A percentile compares a stretch with the other conserved stretches of the same genome.
Evolutionary conservation across 2,888 invertebrate species (phyloP).

Genomic region (Euphydryas editha): DNA sequence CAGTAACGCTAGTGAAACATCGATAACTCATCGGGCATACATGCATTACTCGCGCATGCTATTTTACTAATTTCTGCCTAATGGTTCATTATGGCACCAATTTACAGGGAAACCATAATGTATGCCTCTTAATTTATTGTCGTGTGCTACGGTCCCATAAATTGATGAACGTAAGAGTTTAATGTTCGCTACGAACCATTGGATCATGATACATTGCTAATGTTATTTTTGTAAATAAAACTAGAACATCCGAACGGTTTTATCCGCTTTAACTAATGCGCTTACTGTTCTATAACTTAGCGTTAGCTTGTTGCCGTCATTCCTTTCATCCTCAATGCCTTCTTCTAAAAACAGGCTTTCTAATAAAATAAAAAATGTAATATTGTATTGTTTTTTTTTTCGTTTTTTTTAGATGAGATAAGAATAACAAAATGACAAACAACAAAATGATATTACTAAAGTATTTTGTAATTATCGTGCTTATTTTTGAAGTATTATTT

Average conservation of each 20-base stretch:
- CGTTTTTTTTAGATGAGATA: no score
- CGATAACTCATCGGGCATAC: conserved; percentile 36
- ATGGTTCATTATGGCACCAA: conserved; percentile 58
- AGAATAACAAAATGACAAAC: no score
- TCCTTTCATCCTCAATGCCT: not conserved
- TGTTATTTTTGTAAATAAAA: conserved; percentile 4
- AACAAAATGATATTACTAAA: no score
- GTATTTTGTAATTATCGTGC: no score
- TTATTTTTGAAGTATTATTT: no score
- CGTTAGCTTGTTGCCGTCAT: no score
- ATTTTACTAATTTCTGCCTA: conserved; percentile 57
- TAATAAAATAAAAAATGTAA: no score
- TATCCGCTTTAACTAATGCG: no score
- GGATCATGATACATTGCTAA: not conserved
- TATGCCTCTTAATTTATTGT: conserved; percentile 42
- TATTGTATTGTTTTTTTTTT: no score
- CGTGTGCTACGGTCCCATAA: conserved; percentile 29
- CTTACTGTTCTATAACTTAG: no score
- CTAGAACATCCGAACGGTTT: not conserved
- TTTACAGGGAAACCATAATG: conserved; percentile 48
- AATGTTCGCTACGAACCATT: conserved; percentile 8
- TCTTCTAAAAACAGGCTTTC: not conserved
- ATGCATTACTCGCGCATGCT: conserved; percentile 48
- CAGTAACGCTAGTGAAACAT: conserved; percentile 8
- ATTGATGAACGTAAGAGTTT: conserved; percentile 28